A percentile compares a stretch with the other conserved stretches of the same genome.
phyloP scores from a whole-genome alignment of 2,797 vertebrate species.

The Saxicola maurus region DNA sequence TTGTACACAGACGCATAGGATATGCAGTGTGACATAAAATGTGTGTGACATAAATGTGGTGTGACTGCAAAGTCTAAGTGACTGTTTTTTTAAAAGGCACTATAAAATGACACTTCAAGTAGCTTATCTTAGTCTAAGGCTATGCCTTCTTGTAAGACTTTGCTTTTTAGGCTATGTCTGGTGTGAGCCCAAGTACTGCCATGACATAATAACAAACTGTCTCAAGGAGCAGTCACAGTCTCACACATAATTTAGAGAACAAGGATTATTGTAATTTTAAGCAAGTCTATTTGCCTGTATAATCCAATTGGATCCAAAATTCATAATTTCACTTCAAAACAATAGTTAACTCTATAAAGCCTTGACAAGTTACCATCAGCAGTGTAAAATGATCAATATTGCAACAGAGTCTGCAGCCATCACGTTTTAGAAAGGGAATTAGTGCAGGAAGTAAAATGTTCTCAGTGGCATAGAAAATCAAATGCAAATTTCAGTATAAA shows the following conservation, averaged over 20 bases:
- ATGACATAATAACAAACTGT: not conserved
- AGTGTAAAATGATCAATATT: not conserved
- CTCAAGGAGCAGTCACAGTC: not conserved
- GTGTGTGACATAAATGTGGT: not conserved
- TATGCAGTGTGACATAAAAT: not conserved
- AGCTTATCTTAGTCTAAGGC: not conserved
- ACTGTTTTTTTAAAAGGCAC: not conserved
- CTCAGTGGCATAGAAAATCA: not conserved
- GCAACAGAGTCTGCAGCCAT: not conserved
- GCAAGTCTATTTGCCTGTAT: not conserved
- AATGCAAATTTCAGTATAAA: slow-evolving; percentile 52
- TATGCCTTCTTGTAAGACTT: not conserved
- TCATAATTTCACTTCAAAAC: not conserved
- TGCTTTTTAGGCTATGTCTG: not conserved
- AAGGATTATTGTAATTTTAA: not conserved
- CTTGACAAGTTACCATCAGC: not conserved
- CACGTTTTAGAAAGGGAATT: not conserved
- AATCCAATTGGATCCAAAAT: not conserved
- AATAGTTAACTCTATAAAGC: not conserved
- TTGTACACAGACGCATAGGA: not conserved
- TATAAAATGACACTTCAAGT: not conserved
- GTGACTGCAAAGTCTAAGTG: not conserved
- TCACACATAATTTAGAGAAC: not conserved
- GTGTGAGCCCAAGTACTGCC: not conserved
- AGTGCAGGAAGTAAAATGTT: not conserved